Conservation (phyloP, 2,113 vertebrate species). For the Callospermophilus lateralis region DNA sequence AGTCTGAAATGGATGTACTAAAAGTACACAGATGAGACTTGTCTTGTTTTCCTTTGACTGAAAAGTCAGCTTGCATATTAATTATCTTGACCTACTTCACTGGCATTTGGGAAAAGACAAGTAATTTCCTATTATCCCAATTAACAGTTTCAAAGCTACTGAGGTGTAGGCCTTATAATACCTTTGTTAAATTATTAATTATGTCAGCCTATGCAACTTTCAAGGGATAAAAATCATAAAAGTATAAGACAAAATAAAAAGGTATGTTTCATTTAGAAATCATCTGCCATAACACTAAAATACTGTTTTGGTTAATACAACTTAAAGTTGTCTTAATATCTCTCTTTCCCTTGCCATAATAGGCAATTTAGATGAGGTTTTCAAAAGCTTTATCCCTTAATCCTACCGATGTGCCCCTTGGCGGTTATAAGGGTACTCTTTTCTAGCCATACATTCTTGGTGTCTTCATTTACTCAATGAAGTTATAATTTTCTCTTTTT, state of each 20-base stretch:
- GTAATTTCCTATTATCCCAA: conserved; percentile 77
- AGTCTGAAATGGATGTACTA: conserved; percentile 66
- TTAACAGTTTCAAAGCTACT: conserved; percentile 66
- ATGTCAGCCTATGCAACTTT: conserved; percentile 53
- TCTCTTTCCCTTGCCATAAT: conserved; percentile 39
- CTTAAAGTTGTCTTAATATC: conserved; percentile 54
- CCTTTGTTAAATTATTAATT: conserved; percentile 68
- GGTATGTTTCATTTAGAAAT: conserved; percentile 58
- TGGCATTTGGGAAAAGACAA: conserved; percentile 77
- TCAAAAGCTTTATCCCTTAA: conserved; percentile 52
- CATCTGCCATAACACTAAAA: conserved; percentile 35
- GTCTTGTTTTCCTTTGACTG: conserved; percentile 76
- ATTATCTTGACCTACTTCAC: conserved; percentile 78
- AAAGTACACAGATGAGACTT: conserved; percentile 75
- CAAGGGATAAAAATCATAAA: conserved; percentile 57
- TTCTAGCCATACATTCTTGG: conserved; percentile 7
- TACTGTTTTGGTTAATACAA: conserved; percentile 54
- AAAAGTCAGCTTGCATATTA: conserved; percentile 78
- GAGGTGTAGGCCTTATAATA: conserved; percentile 52
- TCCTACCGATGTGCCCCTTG: conserved; percentile 46
- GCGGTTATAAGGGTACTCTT: conserved; percentile 57
- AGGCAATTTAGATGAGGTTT: conserved; percentile 58
- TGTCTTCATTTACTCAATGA: conserved; percentile 6
- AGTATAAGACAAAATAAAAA: conserved; percentile 64
- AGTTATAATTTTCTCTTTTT: conserved; percentile 59